Base-by-base conservation (phyloP, 2,888 invertebrate genomes). In the Panopea generosa region DNA sequence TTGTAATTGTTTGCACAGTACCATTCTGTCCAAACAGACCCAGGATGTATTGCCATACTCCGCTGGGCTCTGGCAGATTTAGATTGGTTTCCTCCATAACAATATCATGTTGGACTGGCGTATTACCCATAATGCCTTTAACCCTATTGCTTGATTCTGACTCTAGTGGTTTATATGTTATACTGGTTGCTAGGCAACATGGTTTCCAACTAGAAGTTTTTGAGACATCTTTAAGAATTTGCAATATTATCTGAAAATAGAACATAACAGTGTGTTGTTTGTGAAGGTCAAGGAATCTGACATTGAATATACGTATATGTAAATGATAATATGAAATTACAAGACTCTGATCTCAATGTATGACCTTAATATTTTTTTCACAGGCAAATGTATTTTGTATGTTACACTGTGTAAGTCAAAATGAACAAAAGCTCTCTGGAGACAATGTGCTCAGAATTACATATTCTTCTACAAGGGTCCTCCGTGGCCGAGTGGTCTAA, bases 201-300 rank as follows among this genome's bases (percentile, higher is more conserved):
- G 89, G 88, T 57, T 87, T 87, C 89, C 89, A 89, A 50, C 87
- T 88, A 43, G 83, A 81, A 6, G 79, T 84, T 55, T 82, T 83
- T n/a, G 83, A 79, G n/a, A 86, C 82, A 77, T 88, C 88, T 61
- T 84, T 84, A 40, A 89, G 73, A 6, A 86, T 80, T 59, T 86
- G 85, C 27, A 85, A 65, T 14, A 87, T 56, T 18, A 83, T 72
- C 89, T 89, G 71, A 29, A 69, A 59, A 33, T 9, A 38, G 68
- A 49, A 33, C n/a, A n/a, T n/a, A n/a, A n/a, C n/a, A n/a, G n/a
- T n/a, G n/a, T n/a, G n/a, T n/a, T n/a, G n/a, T n/a, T n/a, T n/a
- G n/a, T n/a, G n/a, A n/a, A n/a, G n/a, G n/a, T n/a, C n/a, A n/a
- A n/a, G n/a, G n/a, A n/a, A n/a, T n/a, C n/a, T n/a, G n/a, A n/a